Evolutionary conservation across 2,797 vertebrate species (phyloP), one percentile per base, ranked within the genome.

Genomic region (Antennarius maculatus): DNA sequence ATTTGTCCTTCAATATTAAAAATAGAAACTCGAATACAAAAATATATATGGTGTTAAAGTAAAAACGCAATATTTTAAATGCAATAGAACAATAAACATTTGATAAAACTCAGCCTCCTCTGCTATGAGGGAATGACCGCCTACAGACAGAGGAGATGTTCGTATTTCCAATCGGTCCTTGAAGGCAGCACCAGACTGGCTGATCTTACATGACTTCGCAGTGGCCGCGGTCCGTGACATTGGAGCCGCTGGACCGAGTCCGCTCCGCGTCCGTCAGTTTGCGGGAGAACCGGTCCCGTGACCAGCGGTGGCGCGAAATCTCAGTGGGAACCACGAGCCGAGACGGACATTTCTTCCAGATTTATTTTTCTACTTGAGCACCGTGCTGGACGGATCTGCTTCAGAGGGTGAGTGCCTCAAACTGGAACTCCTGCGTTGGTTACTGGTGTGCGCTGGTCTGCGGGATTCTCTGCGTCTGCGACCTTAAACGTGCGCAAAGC

Each of bases 361-460:
- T 43, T 43, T 54, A 9, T 57, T 63, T 57, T 59, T 57, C 57
- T 58, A 80, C 81, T 74, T 77, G 62, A 72, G 65, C 81, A 63
- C 72, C 80, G 88, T 85, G 82, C 86, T 86, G 88, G 81, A 83
- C 87, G 74, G 72, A 73, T 65, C 84, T 79, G 71, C 73, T 71
- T 61, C 72, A 79, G 60, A 81, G 83, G 84, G 88, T 88, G 68
- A 86, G 86, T 88, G 71, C 51, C 17, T 75, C 6, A 14, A 79
- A 71, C 50, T 82, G 51, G 0, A 83, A 83, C 79, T 82, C 66
- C 12, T 41, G 15, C 6, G 0, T 15, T 14, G 52, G 56, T 13
- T 42, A 2, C 9, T 37, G 15, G 6, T 47, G 59, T 52, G n/a
- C 10, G 42, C 5, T 23, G 45, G 18, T 50, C 23, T 34, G 15